Evolutionary conservation across 2,113 vertebrate species (phyloP).

Genomic region (Genyomyrus donnyi): DNA sequence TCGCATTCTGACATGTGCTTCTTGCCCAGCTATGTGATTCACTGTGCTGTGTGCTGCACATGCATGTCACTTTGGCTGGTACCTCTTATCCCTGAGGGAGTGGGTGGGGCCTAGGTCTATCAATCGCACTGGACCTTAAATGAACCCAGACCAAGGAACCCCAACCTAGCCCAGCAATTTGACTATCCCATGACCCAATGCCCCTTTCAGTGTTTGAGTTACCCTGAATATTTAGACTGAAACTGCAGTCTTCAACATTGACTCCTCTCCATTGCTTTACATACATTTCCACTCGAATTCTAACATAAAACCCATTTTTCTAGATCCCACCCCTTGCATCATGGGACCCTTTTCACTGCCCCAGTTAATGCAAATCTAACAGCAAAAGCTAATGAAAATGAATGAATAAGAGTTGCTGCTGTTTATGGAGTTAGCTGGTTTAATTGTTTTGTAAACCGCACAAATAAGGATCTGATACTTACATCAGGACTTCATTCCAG

Average conservation of each 20-base stretch:
- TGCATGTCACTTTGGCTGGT: neutral
- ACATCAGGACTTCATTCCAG: neutral
- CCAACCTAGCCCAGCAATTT: neutral
- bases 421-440: neutral
- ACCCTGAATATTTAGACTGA: neutral
- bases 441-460: neutral
- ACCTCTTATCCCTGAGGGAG: neutral
- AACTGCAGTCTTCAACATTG: neutral
- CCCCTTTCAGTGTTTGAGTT: neutral
- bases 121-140: neutral
- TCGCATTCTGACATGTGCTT: neutral
- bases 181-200: neutral
- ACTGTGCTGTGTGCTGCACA: neutral
- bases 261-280: neutral
- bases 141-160: neutral
- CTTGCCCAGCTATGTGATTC: neutral
- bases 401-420: neutral
- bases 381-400: neutral
- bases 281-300: neutral
- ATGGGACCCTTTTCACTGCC: neutral
- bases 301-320: neutral
- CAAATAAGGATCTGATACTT: neutral
- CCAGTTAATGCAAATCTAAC: neutral
- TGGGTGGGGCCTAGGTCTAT: neutral
- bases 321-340: neutral